Base-by-base conservation (phyloP, 2,113 vertebrate species). In the Notarius quadriscutis region DNA sequence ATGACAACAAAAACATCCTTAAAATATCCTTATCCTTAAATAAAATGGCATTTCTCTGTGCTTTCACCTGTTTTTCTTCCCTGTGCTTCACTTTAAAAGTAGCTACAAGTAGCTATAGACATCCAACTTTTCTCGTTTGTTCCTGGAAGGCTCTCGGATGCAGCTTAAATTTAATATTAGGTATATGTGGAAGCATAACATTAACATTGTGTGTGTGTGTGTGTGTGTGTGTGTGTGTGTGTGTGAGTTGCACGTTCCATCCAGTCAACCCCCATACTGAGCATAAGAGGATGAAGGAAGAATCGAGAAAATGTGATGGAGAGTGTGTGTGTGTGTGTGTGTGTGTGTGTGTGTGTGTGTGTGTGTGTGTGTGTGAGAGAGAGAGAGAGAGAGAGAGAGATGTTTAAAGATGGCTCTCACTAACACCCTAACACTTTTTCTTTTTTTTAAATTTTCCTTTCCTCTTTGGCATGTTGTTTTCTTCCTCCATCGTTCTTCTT, bases 391-490 rank as follows among this genome's bases (percentile, higher is more conserved):
- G 83, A 86, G 18, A 81, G 78, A 89, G 85, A 85, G 12, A 65
- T 88, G 90, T 93, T 94, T 94, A 90, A 94, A 93, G 90, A 85
- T 89, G 86, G 87, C 88, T 93, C 90, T 90, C 88, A 89, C 91
- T 83, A 89, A 90, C 86, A 91, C 92, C 91, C 89, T 88, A 89
- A 88, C 90, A 91, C 91, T 90, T 88, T 91, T 90, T 89, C 90
- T 88, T 87, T 91, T 57, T 60, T 67, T 81, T 80, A 41, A 41
- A 86, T 89, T 89, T 90, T 83, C 57, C 77, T 86, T 90, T 55
- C 27, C 60, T 86, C 53, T 57, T 60, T 20, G 27, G 48, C 74
- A 83, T 69, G 83, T 82, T 91, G 71, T 71, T 90, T 88, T 83
- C 88, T 87, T 84, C 85, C 88, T 89, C 15, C 86, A 89, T 89